phyloP scores from a whole-genome alignment of 1,140 invertebrate species.

The Choristoneura fumiferana region DNA sequence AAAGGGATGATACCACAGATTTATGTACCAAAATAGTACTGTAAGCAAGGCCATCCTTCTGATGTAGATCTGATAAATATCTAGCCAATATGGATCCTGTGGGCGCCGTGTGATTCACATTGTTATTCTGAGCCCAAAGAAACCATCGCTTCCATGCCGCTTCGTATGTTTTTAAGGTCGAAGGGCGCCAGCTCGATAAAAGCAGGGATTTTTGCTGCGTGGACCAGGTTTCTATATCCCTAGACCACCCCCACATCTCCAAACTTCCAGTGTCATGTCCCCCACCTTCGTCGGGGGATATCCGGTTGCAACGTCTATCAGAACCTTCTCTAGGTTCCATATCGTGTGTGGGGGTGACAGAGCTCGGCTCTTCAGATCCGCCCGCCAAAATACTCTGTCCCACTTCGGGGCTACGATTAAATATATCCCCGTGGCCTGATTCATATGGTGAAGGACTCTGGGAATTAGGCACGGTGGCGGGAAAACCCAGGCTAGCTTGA shows the following conservation, averaged over 20 bases:
- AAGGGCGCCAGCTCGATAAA: too few species aligned
- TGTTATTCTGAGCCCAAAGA: not conserved
- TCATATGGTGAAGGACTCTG: slow-evolving; percentile 32
- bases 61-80: slow-evolving; percentile 2
- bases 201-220: not conserved
- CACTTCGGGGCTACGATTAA: slow-evolving; percentile 35
- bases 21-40: too few species aligned
- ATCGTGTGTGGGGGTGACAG: slow-evolving; percentile 25
- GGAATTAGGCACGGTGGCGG: slow-evolving; percentile 40
- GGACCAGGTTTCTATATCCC: not conserved
- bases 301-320: slow-evolving; percentile 8
- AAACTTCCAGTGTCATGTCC: not conserved
- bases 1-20: not conserved
- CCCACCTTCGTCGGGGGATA: slow-evolving; percentile 20
- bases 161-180: not conserved
- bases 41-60: not conserved
- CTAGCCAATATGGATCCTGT: slow-evolving; percentile 3
- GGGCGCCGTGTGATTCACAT: not conserved
- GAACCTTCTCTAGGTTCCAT: slow-evolving; percentile 9
- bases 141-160: not conserved
- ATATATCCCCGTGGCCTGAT: slow-evolving; percentile 14
- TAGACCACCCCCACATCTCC: too few species aligned
- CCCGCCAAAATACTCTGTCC: slow-evolving; percentile 35
- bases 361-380: slow-evolving; percentile 25
- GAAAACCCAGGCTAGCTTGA: slow-evolving; percentile 26